Evolutionary conservation across 2,888 invertebrate genomes (phyloP).

Genomic region (Cheilosia vulpina): DNA sequence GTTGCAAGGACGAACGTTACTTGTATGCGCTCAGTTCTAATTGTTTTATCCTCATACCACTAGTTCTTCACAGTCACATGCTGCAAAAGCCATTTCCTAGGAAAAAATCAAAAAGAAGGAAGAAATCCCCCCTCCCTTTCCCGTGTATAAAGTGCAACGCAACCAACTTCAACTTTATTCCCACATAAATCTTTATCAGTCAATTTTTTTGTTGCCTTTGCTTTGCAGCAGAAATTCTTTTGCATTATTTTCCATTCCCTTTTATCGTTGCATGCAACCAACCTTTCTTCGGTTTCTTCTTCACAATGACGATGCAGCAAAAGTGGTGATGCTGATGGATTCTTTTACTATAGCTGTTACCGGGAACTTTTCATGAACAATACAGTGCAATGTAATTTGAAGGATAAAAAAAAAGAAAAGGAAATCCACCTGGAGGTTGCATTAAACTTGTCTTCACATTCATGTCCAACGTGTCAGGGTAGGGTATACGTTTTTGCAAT

Average conservation of each 20-base stretch:
- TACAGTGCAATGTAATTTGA: slow-evolving; percentile 26
- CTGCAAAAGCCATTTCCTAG: slow-evolving; percentile 26
- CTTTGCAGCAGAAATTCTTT: slow-evolving; percentile 27
- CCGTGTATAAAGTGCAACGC: slow-evolving; percentile 26
- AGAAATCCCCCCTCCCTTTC: background rate
- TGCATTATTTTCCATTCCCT: slow-evolving; percentile 18
- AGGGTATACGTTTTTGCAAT: slow-evolving; percentile 11
- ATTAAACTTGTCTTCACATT: slow-evolving; percentile 44
- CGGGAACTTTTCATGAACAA: slow-evolving; percentile 26
- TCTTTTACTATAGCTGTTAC: slow-evolving; percentile 6
- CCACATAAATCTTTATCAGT: slow-evolving; percentile 71
- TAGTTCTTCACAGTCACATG: slow-evolving; percentile 37
- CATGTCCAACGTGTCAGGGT: slow-evolving; percentile 19
- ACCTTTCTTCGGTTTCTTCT: background rate
- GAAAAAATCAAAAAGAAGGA: slow-evolving; percentile 2
- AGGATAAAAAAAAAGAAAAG: slow-evolving; percentile 14
- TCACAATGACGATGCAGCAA: slow-evolving; percentile 24
- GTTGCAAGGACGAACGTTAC: slow-evolving; percentile 59
- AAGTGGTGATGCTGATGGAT: slow-evolving; percentile 49
- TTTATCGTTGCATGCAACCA: slow-evolving; percentile 4
- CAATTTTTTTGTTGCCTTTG: background rate
- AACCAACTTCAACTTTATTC: slow-evolving; percentile 63
- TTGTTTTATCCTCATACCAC: slow-evolving; percentile 10
- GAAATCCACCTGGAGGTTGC: slow-evolving; percentile 44
- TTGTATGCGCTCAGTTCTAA: slow-evolving; percentile 48